Base-by-base conservation (phyloP, 2,888 invertebrate species). In the Bembecia ichneumoniformis region DNA sequence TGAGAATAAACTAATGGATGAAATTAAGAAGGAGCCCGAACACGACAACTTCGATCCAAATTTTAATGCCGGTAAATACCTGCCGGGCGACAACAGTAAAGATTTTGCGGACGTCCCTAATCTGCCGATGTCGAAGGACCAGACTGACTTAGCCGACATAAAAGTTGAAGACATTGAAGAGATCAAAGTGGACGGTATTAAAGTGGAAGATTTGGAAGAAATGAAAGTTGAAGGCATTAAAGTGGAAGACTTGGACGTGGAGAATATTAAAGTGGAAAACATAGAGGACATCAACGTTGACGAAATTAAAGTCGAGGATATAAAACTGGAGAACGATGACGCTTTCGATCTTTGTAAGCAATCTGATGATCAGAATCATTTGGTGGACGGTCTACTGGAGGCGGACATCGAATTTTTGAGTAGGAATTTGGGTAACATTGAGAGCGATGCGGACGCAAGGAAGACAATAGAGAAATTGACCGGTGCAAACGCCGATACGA, bases 401-500 rank as follows among this genome's bases (percentile, higher is more conserved):
- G 77, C 87, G 1, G 88, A 88, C 60, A 88, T 88, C 35, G 88
- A 88, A 58, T 88, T 88, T 71, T 63, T 88, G 55, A 88, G 87
- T 54, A 68, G 84, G 17, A 87, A 88, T 56, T 64, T 88, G 58
- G 86, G 83, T 1, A 82, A 87, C 57, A 87, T 87, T 51, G 88
- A 87, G 52, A 87, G 86, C 63, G 88, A 88, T 51, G 82, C 87
- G 1, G 88, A 88, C 55, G 87, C 87, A 0, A 77, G 88, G 45
- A 87, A 88, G 59, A 83, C 87, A n/a, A 87, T 88, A 51, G 87
- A 87, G 58, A 87, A 86, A 51, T 58, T 88, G 51, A 87, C 88
- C 1, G 88, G 86, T 7, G 82, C 83, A 3, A 82, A 86, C 64
- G 77, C 84, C 3, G 87, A 87, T 52, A 82, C 82, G 0, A 75